Base-by-base conservation (phyloP, 2,113 vertebrate genomes). In the Epinephelus moara region DNA sequence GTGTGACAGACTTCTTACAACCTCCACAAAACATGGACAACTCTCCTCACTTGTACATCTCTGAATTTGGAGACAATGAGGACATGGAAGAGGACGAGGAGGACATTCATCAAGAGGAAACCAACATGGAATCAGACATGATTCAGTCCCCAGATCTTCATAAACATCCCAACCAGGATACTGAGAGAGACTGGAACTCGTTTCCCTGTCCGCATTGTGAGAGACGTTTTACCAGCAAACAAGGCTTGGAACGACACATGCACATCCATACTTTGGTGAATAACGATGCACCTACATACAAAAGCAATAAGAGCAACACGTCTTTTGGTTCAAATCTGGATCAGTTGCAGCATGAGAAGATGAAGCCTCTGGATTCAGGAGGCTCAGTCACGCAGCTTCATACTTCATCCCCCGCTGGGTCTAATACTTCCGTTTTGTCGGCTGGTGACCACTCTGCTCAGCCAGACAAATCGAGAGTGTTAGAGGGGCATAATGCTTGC, bases 131-230 rank as follows among this genome's bases (percentile, higher is more conserved):
- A 53, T 63, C 70, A 25, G 76, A 84, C 53, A 45, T 13, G 49
- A 59, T 11, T 1, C 78, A 81, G 18, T 68, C 78, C 59, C 37
- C 53, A 40, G 84, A 90, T n/a, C 64, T 61, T 0, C 94, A 92
- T 76, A 93, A 91, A 2, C 94, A 85, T 23, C 72, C 70, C 8
- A 79, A 75, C 15, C 68, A 85, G 50, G 80, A 96, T 74, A 88
- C 94, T 56, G 96, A 96, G 0, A 94, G 91, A 1, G 95, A 96
- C 0, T 62, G 91, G 75, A 95, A 93, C 52, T 78, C 95, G 89
- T 97, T 97, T 74, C 96, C 96, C 3, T 98, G 97, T 82, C 96
- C 97, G 71, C 95, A 97, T 14, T 99, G 97, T 62, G 96, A 98
- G 75, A 94, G 96, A 81, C 96, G 94, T 75, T 99, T 98, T 25